Percentiles rank a stretch among this genome's conserved stretches.
phyloP scores from a whole-genome alignment of 2,888 invertebrate species.

The Brachypterus glaber region DNA sequence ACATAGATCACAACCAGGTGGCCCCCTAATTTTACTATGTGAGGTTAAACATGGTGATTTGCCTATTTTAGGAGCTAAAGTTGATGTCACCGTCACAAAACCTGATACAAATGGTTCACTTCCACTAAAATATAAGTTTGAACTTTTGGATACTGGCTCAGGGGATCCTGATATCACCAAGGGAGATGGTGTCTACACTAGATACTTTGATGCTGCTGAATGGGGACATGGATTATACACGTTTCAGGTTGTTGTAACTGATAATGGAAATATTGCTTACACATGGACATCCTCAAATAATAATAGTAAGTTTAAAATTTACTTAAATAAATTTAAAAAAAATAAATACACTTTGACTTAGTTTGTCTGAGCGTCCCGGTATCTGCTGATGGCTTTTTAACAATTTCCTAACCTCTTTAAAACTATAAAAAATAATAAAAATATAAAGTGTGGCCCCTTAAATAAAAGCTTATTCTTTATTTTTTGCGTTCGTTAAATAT shows the following conservation, averaged over 20 bases:
- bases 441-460: no score
- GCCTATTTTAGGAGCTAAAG: constrained; percentile 49
- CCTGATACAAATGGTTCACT: constrained; percentile 34
- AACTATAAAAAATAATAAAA: no score
- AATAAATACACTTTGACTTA: no score
- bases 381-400: no score
- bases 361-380: no score
- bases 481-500: no score
- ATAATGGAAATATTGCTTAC: constrained; percentile 48
- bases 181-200: constrained; percentile 56
- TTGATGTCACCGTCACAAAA: constrained; percentile 44
- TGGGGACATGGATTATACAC: constrained; percentile 44
- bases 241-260: constrained; percentile 43
- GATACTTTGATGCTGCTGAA: constrained; percentile 47
- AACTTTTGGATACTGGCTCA: constrained; percentile 49
- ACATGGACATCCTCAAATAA: constrained; percentile 37
- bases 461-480: no score
- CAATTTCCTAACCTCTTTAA: no score
- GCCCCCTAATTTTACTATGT: constrained; percentile 44
- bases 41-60: constrained; percentile 47
- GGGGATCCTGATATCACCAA: constrained; percentile 56
- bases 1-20: constrained; percentile 32
- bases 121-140: constrained; percentile 37
- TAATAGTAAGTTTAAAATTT: constrained; percentile 30
- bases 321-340: no score